phyloP scores from a whole-genome alignment of 1,140 invertebrate genomes.

The Drosophila insularis region DNA sequence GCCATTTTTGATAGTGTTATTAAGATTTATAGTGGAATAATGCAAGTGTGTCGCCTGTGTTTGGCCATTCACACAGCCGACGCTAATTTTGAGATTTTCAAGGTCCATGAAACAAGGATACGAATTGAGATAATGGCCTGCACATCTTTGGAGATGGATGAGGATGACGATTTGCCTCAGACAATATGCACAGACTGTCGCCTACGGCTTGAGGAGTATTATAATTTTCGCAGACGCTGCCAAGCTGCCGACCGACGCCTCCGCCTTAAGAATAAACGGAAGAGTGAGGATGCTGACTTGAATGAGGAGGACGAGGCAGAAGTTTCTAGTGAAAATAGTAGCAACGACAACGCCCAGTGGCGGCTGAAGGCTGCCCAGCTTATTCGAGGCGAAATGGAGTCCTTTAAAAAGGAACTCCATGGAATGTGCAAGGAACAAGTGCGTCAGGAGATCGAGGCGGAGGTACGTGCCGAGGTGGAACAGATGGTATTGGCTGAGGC shows the following conservation, averaged over 20 bases:
- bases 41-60: slow-evolving; percentile 58
- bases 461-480: slow-evolving; percentile 50
- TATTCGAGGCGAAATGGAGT: slow-evolving; percentile 49
- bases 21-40: neutral
- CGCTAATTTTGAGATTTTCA: slow-evolving; percentile 38
- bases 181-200: slow-evolving; percentile 50
- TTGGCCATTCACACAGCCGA: slow-evolving; percentile 35
- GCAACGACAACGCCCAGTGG: slow-evolving; percentile 45
- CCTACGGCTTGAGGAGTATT: slow-evolving; percentile 53
- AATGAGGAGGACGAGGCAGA: slow-evolving; percentile 16
- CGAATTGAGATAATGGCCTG: slow-evolving; percentile 43
- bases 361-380: slow-evolving; percentile 42
- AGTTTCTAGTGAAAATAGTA: slow-evolving; percentile 28
- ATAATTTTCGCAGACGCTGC: slow-evolving; percentile 56
- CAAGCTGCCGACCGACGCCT: slow-evolving; percentile 43
- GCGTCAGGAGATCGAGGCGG: slow-evolving; percentile 59
- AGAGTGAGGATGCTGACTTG: neutral
- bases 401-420: slow-evolving; percentile 49
- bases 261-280: slow-evolving; percentile 3
- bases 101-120: slow-evolving; percentile 6
- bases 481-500: slow-evolving; percentile 29
- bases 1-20: neutral
- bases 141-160: slow-evolving; percentile 55
- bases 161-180: slow-evolving; percentile 51
- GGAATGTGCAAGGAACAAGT: slow-evolving; percentile 45